A percentile compares a stretch with the other conserved stretches of the same genome.
These are phyloP conservation scores for Circaetus gallicus DNA, from an alignment of 2,113 vertebrate genomes.

Conservation along the genomic window DNA sequence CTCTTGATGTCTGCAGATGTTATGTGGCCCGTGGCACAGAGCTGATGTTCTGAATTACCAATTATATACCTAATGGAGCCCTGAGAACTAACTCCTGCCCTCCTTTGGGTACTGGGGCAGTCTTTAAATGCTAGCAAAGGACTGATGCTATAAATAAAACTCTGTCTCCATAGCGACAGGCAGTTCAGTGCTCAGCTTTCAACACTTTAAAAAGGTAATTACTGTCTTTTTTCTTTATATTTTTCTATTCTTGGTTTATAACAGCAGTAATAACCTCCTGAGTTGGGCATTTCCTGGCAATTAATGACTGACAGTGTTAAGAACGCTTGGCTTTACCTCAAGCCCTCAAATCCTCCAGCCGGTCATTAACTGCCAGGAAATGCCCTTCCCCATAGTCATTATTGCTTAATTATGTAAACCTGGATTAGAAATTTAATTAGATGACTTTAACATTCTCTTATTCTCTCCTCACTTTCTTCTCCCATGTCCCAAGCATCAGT, in stretches of 20 bases:
- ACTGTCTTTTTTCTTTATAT: slow-evolving; percentile 66
- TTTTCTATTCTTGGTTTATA: slow-evolving; percentile 70
- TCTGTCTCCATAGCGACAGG: slow-evolving; percentile 27
- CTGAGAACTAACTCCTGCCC: slow-evolving; percentile 48
- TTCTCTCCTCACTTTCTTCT: not conserved
- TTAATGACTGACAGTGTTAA: slow-evolving; percentile 69
- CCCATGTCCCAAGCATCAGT: not conserved
- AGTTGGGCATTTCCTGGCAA: slow-evolving; percentile 66
- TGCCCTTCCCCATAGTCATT: slow-evolving; percentile 54
- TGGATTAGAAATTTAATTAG: slow-evolving; percentile 67
- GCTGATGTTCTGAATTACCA: slow-evolving; percentile 72
- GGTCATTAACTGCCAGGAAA: slow-evolving; percentile 64
- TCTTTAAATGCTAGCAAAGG: slow-evolving; percentile 56
- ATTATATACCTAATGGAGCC: slow-evolving; percentile 64
- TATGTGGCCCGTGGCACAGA: slow-evolving; percentile 64
- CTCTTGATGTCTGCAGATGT: slow-evolving; percentile 75
- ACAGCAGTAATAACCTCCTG: slow-evolving; percentile 65
- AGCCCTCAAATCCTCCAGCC: slow-evolving; percentile 59
- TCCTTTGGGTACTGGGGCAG: slow-evolving; percentile 46
- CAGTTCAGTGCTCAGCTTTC: slow-evolving; percentile 52
- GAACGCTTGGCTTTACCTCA: slow-evolving; percentile 65
- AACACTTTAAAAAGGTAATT: slow-evolving; percentile 65
- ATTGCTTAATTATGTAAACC: slow-evolving; percentile 66
- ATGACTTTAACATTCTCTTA: slow-evolving; percentile 25
- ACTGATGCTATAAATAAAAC: slow-evolving; percentile 60